A percentile compares a stretch with the other conserved stretches of the same genome.
These are phyloP conservation scores for Lasioglossum calceatum DNA, from an alignment of 2,888 invertebrate genomes.

Conservation along the genomic window DNA sequence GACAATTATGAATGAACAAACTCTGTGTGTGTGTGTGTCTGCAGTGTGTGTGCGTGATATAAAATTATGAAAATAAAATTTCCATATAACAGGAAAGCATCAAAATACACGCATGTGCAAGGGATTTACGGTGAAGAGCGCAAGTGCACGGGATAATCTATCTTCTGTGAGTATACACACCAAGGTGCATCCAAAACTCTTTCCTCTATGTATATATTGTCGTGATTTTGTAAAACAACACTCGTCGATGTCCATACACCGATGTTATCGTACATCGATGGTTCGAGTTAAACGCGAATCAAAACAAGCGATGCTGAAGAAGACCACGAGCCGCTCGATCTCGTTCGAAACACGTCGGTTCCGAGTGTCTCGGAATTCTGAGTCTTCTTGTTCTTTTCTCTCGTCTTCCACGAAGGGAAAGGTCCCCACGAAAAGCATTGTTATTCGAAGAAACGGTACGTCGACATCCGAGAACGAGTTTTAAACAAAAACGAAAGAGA, in stretches of 20 bases:
- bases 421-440: not conserved
- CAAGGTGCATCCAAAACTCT: slow-evolving; percentile 27
- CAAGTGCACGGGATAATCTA: slow-evolving; percentile 57
- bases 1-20: not conserved
- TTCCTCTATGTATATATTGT: slow-evolving; percentile 42
- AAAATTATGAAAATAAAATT: slow-evolving; percentile 21
- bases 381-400: slow-evolving; percentile 32
- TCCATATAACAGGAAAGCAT: not conserved
- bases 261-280: slow-evolving; percentile 44
- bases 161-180: slow-evolving; percentile 36
- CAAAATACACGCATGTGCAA: slow-evolving; percentile 58
- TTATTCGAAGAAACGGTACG: not conserved
- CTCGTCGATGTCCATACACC: slow-evolving; percentile 38
- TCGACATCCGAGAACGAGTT: not conserved
- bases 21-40: not conserved
- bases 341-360: slow-evolving; percentile 32
- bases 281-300: slow-evolving; percentile 38
- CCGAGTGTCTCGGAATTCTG: slow-evolving; percentile 38
- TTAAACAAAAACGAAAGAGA: not conserved
- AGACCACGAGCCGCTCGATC: slow-evolving; percentile 36
- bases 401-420: slow-evolving; percentile 18
- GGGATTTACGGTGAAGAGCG: slow-evolving; percentile 35
- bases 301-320: slow-evolving; percentile 67
- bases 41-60: too few species aligned
- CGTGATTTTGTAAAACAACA: slow-evolving; percentile 37